These are phyloP conservation scores for Myotis brandtii DNA, from an alignment of 2,113 vertebrate species.

Conservation along the genomic window DNA sequence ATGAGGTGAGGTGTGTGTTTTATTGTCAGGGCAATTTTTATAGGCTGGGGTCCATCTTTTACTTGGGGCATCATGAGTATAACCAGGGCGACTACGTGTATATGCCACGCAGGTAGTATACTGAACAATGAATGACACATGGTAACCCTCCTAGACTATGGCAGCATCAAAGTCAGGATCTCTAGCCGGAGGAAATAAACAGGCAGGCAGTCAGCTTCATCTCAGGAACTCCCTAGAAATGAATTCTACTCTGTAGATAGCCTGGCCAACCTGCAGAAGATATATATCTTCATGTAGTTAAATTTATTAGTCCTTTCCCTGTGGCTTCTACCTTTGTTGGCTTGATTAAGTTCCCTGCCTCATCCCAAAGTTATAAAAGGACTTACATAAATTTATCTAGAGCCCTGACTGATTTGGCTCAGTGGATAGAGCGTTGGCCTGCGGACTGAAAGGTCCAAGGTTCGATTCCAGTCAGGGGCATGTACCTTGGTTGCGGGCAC, in stretches of 20 bases:
- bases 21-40: not conserved
- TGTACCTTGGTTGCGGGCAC: no score
- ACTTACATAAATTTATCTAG: not conserved
- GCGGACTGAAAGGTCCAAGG: no score
- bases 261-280: not conserved
- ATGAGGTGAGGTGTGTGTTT: not conserved
- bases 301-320: not conserved
- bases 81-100: not conserved
- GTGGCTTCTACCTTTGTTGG: not conserved
- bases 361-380: not conserved
- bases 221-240: not conserved
- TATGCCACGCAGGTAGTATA: not conserved
- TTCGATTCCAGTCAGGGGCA: no score
- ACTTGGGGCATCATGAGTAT: not conserved
- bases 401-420: no score
- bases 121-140: not conserved
- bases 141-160: not conserved
- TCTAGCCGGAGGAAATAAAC: not conserved
- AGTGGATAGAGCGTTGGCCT: no score
- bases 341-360: not conserved
- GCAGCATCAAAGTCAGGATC: not conserved
- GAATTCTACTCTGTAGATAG: not conserved
- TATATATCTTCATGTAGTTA: not conserved
- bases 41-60: not conserved
- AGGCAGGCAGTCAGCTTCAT: not conserved